Evolutionary conservation across 1,140 invertebrate species (phyloP).

Genomic region (Gryon sp.): DNA sequence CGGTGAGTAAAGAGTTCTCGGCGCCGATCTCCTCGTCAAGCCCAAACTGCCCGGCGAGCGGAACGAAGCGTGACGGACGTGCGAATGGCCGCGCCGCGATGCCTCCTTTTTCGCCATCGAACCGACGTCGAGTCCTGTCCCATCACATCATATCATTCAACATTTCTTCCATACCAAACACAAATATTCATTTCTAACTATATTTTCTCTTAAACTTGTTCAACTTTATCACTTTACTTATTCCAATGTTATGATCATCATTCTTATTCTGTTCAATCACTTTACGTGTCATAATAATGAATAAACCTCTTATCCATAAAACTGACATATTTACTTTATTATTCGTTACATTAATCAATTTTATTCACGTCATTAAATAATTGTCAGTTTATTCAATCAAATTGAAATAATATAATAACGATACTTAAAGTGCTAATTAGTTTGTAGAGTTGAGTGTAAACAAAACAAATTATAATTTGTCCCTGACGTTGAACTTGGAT

Average conservation of each 20-base stretch:
- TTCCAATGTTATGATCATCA: too few species aligned
- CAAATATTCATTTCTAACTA: not conserved
- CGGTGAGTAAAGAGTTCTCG: slow-evolving; percentile 45
- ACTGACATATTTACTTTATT: too few species aligned
- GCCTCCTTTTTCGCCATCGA: slow-evolving; percentile 57
- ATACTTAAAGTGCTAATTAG: not conserved
- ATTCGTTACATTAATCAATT: too few species aligned
- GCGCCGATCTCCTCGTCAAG: slow-evolving; percentile 11
- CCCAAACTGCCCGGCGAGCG: slow-evolving; percentile 47
- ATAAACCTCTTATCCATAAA: too few species aligned
- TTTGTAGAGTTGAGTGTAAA: slow-evolving; percentile 4
- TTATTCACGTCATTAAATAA: not conserved
- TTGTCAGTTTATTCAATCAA: not conserved
- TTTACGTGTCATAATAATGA: too few species aligned
- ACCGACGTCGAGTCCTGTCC: slow-evolving; percentile 55
- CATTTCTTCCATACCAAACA: not conserved
- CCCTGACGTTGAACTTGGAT: slow-evolving; percentile 52
- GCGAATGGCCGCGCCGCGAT: slow-evolving; percentile 62
- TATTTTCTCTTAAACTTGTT: too few species aligned
- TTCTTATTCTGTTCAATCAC: too few species aligned
- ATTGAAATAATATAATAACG: too few species aligned
- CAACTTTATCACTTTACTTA: too few species aligned
- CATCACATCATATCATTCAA: not conserved
- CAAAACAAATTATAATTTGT: slow-evolving; percentile 11
- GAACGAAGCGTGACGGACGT: slow-evolving; percentile 60